Conservation (phyloP, 2,797 vertebrate genomes). For the Agapornis canus region DNA sequence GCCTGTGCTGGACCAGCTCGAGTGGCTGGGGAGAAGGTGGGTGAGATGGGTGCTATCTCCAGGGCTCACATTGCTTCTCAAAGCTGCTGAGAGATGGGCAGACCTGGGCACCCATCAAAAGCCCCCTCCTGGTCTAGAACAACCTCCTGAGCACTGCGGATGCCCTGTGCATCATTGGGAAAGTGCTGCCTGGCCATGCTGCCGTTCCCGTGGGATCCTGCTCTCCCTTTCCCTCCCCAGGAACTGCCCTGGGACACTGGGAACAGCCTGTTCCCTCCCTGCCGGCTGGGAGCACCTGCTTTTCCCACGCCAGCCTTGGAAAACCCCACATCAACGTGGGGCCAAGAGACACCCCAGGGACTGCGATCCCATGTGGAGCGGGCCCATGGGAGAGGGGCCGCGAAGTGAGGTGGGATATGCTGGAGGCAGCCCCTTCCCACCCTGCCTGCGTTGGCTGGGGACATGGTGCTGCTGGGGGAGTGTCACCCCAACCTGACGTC, state of each 20-base stretch:
- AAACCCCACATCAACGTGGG: not conserved
- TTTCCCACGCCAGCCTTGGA: slow-evolving; percentile 47
- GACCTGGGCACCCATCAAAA: not conserved
- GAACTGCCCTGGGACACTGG: not conserved
- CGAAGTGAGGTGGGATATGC: fast-evolving
- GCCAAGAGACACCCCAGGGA: not conserved
- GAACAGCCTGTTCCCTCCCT: slow-evolving; percentile 63
- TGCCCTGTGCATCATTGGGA: fast-evolving
- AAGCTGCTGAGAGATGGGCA: not conserved
- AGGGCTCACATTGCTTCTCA: not conserved
- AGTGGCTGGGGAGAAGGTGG: not conserved
- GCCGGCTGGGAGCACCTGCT: slow-evolving; percentile 18
- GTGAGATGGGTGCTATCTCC: not conserved
- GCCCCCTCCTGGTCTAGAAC: not conserved
- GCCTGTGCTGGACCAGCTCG: not conserved
- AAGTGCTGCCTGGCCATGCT: not conserved
- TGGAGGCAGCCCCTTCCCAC: not conserved
- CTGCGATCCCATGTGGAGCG: fast-evolving
- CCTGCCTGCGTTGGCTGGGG: fast-evolving
- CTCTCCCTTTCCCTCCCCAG: slow-evolving; percentile 54
- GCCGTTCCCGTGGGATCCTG: slow-evolving; percentile 39
- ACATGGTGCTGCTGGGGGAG: not conserved
- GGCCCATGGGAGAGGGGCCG: not conserved
- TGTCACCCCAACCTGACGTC: not conserved
- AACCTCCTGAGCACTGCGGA: fast-evolving